These are phyloP conservation scores for Eublepharis macularius DNA, from an alignment of 2,113 vertebrate genomes.

Conservation along the genomic window DNA sequence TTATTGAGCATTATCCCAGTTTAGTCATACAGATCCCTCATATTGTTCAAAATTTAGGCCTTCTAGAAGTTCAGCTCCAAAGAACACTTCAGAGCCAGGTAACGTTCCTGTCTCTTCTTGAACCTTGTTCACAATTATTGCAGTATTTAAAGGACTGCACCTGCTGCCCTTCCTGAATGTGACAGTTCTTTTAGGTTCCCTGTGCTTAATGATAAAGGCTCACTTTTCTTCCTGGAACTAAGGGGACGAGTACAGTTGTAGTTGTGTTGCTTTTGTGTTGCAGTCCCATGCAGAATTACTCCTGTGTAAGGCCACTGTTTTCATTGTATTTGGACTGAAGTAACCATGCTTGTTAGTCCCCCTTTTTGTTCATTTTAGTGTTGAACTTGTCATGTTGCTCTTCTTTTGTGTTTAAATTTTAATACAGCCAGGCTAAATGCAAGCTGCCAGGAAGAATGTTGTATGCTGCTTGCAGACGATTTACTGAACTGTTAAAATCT, in stretches of 20 bases:
- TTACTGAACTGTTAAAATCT: conserved; percentile 34
- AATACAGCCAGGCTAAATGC: conserved; percentile 24
- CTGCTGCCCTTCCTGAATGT: too few relatives aligned
- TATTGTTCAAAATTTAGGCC: background rate
- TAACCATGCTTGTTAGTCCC: too few relatives aligned
- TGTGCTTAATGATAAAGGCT: too few relatives aligned
- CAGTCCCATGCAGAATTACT: too few relatives aligned
- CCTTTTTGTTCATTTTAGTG: conserved; percentile 3
- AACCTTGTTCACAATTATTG: background rate
- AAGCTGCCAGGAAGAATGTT: background rate
- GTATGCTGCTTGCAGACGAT: background rate
- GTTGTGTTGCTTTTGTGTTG: too few relatives aligned
- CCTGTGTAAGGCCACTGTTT: too few relatives aligned
- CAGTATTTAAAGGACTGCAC: background rate
- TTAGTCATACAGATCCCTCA: background rate
- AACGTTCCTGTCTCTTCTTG: too few relatives aligned
- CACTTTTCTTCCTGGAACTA: too few relatives aligned
- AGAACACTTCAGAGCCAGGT: background rate
- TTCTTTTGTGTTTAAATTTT: conserved; percentile 41
- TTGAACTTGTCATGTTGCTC: conserved; percentile 28
- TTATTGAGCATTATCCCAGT: background rate
- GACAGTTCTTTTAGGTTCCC: too few relatives aligned
- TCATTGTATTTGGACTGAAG: too few relatives aligned
- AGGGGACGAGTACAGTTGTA: too few relatives aligned
- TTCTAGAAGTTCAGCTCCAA: background rate